Percentiles rank a stretch among this genome's conserved stretches.
Evolutionary conservation across 2,797 vertebrate genomes (phyloP).

Genomic region (Melopsittacus undulatus): DNA sequence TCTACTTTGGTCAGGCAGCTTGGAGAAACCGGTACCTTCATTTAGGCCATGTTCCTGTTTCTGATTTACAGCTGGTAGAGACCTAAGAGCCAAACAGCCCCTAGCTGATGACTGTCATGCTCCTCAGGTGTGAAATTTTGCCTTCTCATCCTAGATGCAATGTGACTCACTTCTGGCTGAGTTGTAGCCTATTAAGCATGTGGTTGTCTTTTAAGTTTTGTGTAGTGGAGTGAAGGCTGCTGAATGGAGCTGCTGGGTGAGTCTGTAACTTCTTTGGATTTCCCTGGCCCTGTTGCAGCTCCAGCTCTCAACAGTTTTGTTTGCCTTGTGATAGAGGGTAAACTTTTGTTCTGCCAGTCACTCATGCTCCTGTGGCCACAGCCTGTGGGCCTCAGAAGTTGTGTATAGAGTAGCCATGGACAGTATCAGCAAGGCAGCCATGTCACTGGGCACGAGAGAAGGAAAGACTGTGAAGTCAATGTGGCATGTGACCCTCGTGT

Average conservation of each 20-base stretch:
- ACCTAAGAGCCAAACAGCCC: not conserved
- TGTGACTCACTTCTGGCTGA: not conserved
- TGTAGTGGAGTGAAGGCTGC: not conserved
- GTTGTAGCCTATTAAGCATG: not conserved
- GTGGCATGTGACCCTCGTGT: not conserved
- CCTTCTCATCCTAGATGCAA: not conserved
- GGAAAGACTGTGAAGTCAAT: not conserved
- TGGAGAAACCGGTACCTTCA: not conserved
- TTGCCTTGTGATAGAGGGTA: not conserved
- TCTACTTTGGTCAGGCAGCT: not conserved
- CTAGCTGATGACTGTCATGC: not conserved
- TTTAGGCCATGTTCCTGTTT: not conserved
- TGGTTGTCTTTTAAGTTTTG: not conserved
- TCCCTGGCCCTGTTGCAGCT: not conserved
- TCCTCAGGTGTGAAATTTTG: not conserved
- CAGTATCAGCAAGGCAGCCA: not conserved
- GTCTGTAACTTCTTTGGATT: not conserved
- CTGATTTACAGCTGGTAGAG: not conserved
- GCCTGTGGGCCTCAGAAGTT: not conserved
- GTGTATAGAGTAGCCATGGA: not conserved
- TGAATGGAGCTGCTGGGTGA: not conserved
- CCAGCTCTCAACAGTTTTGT: not conserved
- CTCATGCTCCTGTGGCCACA: fast-evolving
- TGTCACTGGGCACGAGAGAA: not conserved
- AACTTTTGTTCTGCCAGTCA: not conserved